phyloP scores from a whole-genome alignment of 2,113 vertebrate species.

The Lagenorhynchus albirostris region DNA sequence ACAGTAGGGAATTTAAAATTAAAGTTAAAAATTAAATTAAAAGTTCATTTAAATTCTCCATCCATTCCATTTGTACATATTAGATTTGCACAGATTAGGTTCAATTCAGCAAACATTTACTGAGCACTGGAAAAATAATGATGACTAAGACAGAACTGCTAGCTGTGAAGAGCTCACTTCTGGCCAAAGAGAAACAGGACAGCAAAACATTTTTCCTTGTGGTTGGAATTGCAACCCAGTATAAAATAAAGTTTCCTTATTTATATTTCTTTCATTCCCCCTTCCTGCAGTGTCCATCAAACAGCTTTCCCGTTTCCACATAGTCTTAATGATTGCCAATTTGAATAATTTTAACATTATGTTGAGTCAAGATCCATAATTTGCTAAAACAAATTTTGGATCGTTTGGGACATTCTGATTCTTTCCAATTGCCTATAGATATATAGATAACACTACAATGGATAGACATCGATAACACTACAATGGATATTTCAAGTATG shows the following conservation, averaged over 20 bases:
- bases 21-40: background rate
- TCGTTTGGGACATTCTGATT: background rate
- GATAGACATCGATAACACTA: background rate
- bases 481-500: background rate
- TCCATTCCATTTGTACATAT: background rate
- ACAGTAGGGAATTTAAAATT: background rate
- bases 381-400: background rate
- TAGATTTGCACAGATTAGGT: background rate
- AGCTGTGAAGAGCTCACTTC: background rate
- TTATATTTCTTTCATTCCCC: background rate
- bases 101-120: background rate
- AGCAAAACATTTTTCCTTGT: background rate
- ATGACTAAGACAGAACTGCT: background rate
- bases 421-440: background rate
- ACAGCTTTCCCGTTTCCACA: background rate
- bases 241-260: background rate
- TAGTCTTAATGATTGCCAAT: background rate
- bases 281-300: background rate
- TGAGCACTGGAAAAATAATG: background rate
- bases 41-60: background rate
- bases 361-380: background rate
- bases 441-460: background rate
- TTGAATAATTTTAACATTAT: background rate
- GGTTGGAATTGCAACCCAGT: background rate
- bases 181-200: background rate